These are phyloP conservation scores for Rallus crepitans DNA, from an alignment of 2,797 vertebrate genomes.

Conservation along the genomic window DNA sequence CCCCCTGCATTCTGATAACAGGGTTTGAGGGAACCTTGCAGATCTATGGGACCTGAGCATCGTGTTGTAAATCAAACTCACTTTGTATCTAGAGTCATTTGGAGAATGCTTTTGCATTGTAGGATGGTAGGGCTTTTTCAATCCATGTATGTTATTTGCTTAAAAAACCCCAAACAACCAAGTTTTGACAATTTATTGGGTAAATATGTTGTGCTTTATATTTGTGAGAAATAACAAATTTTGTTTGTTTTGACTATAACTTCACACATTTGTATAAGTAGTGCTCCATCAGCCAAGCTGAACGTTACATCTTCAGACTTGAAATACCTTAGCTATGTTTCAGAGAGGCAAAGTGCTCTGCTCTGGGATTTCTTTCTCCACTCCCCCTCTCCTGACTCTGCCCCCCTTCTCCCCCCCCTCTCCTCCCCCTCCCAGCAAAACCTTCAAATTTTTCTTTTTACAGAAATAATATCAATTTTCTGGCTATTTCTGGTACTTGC, in stretches of 20 bases:
- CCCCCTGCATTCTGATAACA: neutral
- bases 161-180: neutral
- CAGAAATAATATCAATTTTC: constrained; percentile 35
- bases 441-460: neutral
- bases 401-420: too few relatives aligned
- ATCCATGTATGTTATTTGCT: neutral
- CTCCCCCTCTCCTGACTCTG: neutral
- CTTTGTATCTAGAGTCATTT: neutral
- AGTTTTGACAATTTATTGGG: neutral
- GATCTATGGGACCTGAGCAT: neutral
- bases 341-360: neutral
- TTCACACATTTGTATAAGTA: neutral
- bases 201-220: neutral
- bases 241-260: neutral
- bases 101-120: neutral
- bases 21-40: neutral
- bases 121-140: neutral
- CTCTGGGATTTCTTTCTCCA: neutral
- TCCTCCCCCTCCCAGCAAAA: neutral
- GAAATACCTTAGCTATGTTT: neutral
- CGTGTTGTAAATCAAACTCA: neutral
- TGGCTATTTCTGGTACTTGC: constrained; percentile 27
- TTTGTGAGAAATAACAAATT: neutral
- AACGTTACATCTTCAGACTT: neutral
- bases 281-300: too few relatives aligned